These are phyloP conservation scores for Aix galericulata DNA, from an alignment of 2,113 vertebrate species.

Conservation along the genomic window DNA sequence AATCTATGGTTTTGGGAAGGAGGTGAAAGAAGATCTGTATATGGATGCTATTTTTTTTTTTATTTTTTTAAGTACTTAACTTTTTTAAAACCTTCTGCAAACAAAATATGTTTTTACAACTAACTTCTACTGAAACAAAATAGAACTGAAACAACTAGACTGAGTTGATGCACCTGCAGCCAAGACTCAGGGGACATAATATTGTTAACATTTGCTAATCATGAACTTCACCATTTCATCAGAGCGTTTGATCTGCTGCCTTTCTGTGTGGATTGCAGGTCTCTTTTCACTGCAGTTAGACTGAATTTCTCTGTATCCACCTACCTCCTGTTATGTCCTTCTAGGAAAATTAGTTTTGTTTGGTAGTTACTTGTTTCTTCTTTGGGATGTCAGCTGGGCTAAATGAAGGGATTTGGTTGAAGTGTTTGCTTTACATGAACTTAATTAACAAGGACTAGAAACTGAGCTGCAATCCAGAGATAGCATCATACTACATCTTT, in stretches of 20 bases:
- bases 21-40: neutral
- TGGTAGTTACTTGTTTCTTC: neutral
- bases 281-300: neutral
- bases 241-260: neutral
- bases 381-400: neutral
- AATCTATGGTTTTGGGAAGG: neutral
- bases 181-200: neutral
- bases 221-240: neutral
- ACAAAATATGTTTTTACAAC: neutral
- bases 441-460: neutral
- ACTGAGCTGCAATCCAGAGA: neutral
- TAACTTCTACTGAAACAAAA: neutral
- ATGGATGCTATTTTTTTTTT: neutral
- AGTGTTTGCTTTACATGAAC: neutral
- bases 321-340: neutral
- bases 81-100: neutral
- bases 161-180: neutral
- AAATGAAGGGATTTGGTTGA: neutral
- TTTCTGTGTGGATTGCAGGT: neutral
- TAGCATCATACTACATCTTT: neutral
- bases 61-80: neutral
- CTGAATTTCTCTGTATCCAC: neutral
- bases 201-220: no score
- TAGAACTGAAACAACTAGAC: neutral
- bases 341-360: neutral